phyloP scores from a whole-genome alignment of 2,888 invertebrate species.

The Drosophila flavopinicola region DNA sequence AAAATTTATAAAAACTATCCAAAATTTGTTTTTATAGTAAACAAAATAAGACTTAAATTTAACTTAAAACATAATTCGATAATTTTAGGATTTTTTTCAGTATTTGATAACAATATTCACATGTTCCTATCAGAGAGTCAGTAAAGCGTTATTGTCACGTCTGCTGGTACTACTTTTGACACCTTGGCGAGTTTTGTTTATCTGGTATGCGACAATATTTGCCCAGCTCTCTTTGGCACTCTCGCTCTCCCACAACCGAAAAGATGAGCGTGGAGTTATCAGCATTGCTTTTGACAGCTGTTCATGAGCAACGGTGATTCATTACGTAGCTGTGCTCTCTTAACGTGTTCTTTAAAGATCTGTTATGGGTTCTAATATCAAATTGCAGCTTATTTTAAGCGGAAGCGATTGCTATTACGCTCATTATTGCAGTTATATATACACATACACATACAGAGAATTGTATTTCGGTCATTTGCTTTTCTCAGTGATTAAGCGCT shows the following conservation, averaged over 20 bases:
- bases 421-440: background rate
- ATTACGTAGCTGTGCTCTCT: slow-evolving; percentile 27
- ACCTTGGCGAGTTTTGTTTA: slow-evolving; percentile 42
- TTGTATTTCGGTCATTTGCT: slow-evolving; percentile 2
- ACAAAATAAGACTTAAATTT: background rate
- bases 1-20: too few species aligned
- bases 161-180: slow-evolving; percentile 24
- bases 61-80: background rate
- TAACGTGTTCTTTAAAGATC: slow-evolving; percentile 29
- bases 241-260: background rate
- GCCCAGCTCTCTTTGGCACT: slow-evolving; percentile 1
- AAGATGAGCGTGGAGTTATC: slow-evolving; percentile 33
- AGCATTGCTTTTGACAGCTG: slow-evolving; percentile 36
- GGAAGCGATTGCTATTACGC: slow-evolving; percentile 2
- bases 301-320: slow-evolving; percentile 40
- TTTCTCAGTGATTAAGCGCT: slow-evolving; percentile 24
- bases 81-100: background rate
- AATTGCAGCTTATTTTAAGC: slow-evolving; percentile 2
- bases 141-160: slow-evolving; percentile 23
- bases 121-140: slow-evolving; percentile 13
- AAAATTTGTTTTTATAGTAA: background rate
- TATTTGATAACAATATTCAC: slow-evolving; percentile 1
- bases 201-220: slow-evolving; percentile 41
- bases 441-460: background rate
- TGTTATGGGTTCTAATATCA: background rate